Evolutionary conservation across 2,888 invertebrate genomes (phyloP).

Genomic region (Drosophila meridiana): DNA sequence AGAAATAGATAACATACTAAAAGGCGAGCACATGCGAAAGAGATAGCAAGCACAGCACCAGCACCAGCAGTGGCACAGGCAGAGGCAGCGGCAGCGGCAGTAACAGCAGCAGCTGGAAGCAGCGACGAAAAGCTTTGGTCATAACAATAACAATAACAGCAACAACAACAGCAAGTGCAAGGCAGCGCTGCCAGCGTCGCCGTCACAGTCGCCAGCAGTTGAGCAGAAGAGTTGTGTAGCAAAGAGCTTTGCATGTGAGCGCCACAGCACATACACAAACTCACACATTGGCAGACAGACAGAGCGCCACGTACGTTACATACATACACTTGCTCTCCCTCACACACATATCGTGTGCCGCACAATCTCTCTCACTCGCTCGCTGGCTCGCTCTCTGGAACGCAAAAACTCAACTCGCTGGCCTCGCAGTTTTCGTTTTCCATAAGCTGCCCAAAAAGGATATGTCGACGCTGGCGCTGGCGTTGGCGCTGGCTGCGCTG

Average conservation of each 20-base stretch:
- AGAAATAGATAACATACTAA: slow-evolving; percentile 81
- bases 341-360: slow-evolving; percentile 36
- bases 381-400: slow-evolving; percentile 58
- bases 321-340: slow-evolving; percentile 29
- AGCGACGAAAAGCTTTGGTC: slow-evolving; percentile 60
- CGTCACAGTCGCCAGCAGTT: slow-evolving; percentile 39
- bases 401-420: slow-evolving; percentile 75
- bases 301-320: slow-evolving; percentile 60
- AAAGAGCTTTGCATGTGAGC: slow-evolving; percentile 66
- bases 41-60: slow-evolving; percentile 52
- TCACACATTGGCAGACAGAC: slow-evolving; percentile 29
- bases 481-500: slow-evolving; percentile 24
- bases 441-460: slow-evolving; percentile 71
- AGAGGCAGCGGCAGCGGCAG: slow-evolving; percentile 58
- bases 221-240: slow-evolving; percentile 75
- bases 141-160: slow-evolving; percentile 51
- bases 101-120: slow-evolving; percentile 41
- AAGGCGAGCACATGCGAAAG: slow-evolving; percentile 72
- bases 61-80: slow-evolving; percentile 52
- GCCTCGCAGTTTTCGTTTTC: slow-evolving; percentile 65
- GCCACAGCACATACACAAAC: slow-evolving; percentile 35
- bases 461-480: slow-evolving; percentile 45
- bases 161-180: slow-evolving; percentile 38
- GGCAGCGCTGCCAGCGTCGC: slow-evolving; percentile 56
- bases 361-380: slow-evolving; percentile 45